phyloP scores from a whole-genome alignment of 2,888 invertebrate species.

The Agelastica alni region DNA sequence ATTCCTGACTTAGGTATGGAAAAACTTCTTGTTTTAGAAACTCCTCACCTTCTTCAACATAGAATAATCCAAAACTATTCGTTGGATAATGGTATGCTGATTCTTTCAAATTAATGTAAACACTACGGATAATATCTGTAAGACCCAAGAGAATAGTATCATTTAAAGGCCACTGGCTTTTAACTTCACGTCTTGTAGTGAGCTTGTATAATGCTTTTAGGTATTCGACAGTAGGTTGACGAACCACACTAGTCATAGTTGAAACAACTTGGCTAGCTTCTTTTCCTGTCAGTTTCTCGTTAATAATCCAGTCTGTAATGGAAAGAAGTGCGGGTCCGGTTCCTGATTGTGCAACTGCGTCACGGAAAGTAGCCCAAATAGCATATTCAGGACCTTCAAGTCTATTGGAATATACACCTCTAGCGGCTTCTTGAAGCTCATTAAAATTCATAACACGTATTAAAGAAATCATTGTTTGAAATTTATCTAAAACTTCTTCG shows the following conservation, averaged over 20 bases:
- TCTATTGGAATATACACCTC: conserved; percentile 58
- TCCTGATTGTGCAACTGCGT: conserved; percentile 68
- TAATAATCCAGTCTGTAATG: conserved; percentile 65
- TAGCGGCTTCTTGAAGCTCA: conserved; percentile 63
- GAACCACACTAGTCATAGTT: conserved; percentile 60
- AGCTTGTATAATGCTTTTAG: conserved; percentile 66
- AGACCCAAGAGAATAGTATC: conserved; percentile 64
- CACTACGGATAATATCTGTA: conserved; percentile 64
- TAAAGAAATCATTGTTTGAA: conserved; percentile 63
- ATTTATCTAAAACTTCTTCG: conserved; percentile 66
- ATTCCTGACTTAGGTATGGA: conserved; percentile 61
- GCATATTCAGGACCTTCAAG: conserved; percentile 50
- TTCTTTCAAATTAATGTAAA: conserved; percentile 63
- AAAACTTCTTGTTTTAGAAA: conserved; percentile 64
- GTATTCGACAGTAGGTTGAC: conserved; percentile 67
- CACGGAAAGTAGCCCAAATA: conserved; percentile 68
- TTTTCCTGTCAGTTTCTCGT: conserved; percentile 57
- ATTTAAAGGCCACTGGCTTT: conserved; percentile 60
- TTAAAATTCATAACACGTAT: conserved; percentile 66
- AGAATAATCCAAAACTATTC: conserved; percentile 66
- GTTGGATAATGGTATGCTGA: conserved; percentile 67
- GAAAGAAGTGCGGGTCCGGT: conserved; percentile 68
- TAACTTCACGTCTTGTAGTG: conserved; percentile 60
- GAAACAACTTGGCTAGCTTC: conserved; percentile 67
- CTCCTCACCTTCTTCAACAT: conserved; percentile 57